These are phyloP conservation scores for Cygnus atratus DNA, from an alignment of 2,113 vertebrate species.

Conservation along the genomic window DNA sequence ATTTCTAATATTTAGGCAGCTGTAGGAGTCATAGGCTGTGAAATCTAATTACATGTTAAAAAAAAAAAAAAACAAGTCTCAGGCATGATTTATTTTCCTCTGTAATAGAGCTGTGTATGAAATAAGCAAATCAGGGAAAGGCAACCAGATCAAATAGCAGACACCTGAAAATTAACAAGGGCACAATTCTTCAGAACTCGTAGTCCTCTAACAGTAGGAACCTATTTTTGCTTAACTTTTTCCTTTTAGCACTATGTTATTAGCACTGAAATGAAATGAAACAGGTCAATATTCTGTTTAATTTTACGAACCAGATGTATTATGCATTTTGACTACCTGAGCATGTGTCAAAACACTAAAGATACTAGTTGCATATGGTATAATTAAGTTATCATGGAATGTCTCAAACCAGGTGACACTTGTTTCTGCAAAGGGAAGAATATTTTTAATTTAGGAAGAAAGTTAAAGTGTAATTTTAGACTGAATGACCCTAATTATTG, in stretches of 20 bases:
- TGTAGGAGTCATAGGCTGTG: not conserved
- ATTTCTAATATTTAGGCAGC: not conserved
- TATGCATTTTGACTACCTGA: not conserved
- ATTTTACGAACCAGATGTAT: not conserved
- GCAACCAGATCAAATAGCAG: not conserved
- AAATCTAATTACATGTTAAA: not conserved
- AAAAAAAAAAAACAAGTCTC: not conserved
- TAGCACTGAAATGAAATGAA: not conserved
- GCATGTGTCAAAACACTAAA: not conserved
- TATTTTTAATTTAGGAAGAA: not conserved
- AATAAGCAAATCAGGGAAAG: not conserved
- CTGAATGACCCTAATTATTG: not conserved
- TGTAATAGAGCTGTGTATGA: not conserved
- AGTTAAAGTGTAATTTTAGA: not conserved
- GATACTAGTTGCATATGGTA: not conserved
- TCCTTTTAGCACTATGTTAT: not conserved
- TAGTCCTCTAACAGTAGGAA: not conserved
- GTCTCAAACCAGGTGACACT: not conserved
- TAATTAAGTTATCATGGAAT: not conserved
- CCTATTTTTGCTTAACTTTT: not conserved
- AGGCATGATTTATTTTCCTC: not conserved
- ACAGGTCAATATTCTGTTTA: not conserved
- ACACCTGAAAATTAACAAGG: not conserved
- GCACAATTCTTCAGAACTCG: fast-evolving
- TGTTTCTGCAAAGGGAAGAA: not conserved